Conservation (phyloP, 2,888 invertebrate genomes). For the Nomada flava region DNA sequence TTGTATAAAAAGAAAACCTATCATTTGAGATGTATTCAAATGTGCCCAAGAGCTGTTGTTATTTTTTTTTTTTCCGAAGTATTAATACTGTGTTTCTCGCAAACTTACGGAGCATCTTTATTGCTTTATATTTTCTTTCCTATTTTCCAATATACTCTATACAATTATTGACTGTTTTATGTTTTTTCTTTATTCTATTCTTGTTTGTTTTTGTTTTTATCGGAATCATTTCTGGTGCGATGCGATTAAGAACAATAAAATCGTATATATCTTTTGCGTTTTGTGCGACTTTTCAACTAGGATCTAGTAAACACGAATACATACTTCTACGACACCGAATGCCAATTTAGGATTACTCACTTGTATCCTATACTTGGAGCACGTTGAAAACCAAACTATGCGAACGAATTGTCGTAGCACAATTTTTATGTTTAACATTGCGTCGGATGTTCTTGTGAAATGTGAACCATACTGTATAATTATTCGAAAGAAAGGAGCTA, state of each 20-base stretch:
- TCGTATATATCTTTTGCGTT: constrained; percentile 14
- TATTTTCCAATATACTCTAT: constrained; percentile 14
- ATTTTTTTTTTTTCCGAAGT: constrained; percentile 26
- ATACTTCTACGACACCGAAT: constrained; percentile 61
- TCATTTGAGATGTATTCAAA: constrained; percentile 25
- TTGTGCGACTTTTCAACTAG: constrained; percentile 30
- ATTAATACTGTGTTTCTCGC: constrained; percentile 16
- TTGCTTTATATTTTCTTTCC: constrained; percentile 17
- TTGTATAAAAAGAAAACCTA: not conserved
- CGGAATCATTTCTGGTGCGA: not conserved
- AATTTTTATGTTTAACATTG: constrained; percentile 38
- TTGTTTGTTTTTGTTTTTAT: constrained; percentile 2
- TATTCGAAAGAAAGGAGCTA: not conserved
- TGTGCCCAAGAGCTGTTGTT: constrained; percentile 23
- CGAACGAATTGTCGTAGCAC: constrained; percentile 41
- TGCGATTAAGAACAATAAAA: constrained; percentile 7
- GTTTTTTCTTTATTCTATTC: not conserved
- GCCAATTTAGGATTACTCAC: constrained; percentile 51
- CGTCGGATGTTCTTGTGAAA: constrained; percentile 53
- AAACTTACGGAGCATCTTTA: constrained; percentile 10
- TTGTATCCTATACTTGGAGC: constrained; percentile 33
- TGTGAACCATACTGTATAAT: not conserved
- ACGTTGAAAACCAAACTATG: constrained; percentile 35
- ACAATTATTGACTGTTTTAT: constrained; percentile 28
- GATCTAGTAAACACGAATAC: constrained; percentile 39